Percentiles rank a stretch among this genome's conserved stretches.
phyloP scores from a whole-genome alignment of 2,888 invertebrate genomes.

The Heterodera filipjevi region DNA sequence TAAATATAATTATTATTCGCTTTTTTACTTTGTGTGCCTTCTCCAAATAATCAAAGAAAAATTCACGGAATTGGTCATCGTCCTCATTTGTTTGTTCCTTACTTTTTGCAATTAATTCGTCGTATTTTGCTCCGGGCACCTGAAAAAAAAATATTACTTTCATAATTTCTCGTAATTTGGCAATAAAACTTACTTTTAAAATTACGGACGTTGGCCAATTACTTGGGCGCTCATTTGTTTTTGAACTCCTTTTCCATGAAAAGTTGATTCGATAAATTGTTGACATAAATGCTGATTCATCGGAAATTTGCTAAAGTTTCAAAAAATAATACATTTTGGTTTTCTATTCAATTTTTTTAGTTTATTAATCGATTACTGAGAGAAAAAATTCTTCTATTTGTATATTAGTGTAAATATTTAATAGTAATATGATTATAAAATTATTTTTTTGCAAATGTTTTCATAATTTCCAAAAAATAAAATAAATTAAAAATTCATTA shows the following conservation, averaged over 20 bases:
- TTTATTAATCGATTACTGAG: no score
- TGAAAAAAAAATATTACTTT: not conserved
- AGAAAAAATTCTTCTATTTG: no score
- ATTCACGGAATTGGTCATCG: not conserved
- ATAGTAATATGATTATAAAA: not conserved
- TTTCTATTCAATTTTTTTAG: no score
- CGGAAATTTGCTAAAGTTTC: slow-evolving; percentile 1
- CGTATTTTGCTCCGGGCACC: not conserved
- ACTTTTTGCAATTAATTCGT: not conserved
- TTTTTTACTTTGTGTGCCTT: slow-evolving; percentile 42
- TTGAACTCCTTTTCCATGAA: not conserved
- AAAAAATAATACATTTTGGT: no score
- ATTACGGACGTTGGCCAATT: not conserved
- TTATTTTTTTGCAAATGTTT: no score
- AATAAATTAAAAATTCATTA: no score
- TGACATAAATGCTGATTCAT: not conserved
- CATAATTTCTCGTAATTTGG: not conserved
- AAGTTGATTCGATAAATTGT: not conserved
- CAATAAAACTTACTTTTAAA: not conserved
- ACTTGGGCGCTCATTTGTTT: not conserved
- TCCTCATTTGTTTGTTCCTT: not conserved
- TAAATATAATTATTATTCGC: not conserved
- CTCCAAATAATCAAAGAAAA: slow-evolving; percentile 24
- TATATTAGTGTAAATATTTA: no score
- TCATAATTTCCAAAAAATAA: no score